Base-by-base conservation (phyloP, 2,113 vertebrate species). In the Pomatorhinus ruficollis region DNA sequence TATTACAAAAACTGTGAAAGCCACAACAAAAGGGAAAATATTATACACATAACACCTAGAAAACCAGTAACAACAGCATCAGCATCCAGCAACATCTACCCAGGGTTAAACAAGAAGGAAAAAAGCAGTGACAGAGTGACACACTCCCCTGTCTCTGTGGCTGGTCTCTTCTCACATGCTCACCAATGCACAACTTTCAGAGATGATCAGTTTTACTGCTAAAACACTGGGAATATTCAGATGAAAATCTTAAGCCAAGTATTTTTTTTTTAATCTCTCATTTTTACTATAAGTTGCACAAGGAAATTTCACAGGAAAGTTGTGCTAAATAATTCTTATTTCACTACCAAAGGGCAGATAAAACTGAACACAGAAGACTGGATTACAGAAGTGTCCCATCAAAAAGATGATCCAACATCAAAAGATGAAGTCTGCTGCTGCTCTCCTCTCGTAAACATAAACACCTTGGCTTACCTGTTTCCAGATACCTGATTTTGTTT, bases 181-280 rank as follows among this genome's bases (percentile, higher is more conserved):
- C 15, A 28, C 8, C 0, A 2, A 79, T 5, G 10, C 8, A 56
- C 10, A 7, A 0, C 15, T 56, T 68, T 12, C 39, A 64, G 35
- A 89, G 35, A 68, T 44, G 2, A 76, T 14, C 15, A 28, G 10
- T 61, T 70, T 66, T 31, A 68, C 22, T 78, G 9, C 20, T 57
- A 61, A 61, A 89, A 45, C 35, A 70, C 3, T 63, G 18, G 10
- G 28, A 90, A 56, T 37, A 53, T 25, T 83, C 64, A 87, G 30
- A 78, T 3, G 3, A 70, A 83, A 93, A 50, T 21, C 10, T 56
- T 47, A 39, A 22, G 18, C 3, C 25, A 25, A 21, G 13, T 27
- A 5, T 28, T 69, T 71, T 60, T 77, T 39, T 39, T 19, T 20
- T 15, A 52, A 47, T 56, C 39, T 88, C 70, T 56, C 50, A 53